phyloP scores from a whole-genome alignment of 2,797 vertebrate genomes.

The Chlorospingus semifuscus region DNA sequence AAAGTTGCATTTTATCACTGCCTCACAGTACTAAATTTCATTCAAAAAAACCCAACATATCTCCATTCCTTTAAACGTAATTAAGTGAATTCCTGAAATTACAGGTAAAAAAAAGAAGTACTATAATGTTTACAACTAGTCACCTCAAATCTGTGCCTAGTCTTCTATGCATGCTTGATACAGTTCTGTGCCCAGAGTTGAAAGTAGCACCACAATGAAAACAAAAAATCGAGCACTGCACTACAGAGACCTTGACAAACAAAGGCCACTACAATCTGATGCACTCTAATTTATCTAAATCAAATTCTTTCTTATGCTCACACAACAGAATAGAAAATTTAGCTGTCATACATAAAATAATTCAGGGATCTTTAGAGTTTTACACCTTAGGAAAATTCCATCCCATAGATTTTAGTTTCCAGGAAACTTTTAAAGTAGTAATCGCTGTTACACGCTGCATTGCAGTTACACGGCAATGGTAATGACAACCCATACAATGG shows the following conservation, averaged over 20 bases:
- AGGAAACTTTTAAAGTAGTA: not conserved
- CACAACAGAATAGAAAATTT: not conserved
- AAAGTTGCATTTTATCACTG: not conserved
- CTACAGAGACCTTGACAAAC: not conserved
- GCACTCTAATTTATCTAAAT: not conserved
- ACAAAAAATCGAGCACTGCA: fast-evolving
- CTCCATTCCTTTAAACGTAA: not conserved
- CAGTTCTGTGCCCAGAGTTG: not conserved
- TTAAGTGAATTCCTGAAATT: not conserved
- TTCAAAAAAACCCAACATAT: not conserved
- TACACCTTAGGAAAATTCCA: not conserved
- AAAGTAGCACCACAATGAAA: not conserved
- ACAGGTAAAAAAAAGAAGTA: not conserved
- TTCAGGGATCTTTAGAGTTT: not conserved
- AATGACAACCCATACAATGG: not conserved
- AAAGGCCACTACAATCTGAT: not conserved
- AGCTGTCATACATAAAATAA: not conserved
- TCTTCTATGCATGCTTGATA: not conserved
- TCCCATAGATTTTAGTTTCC: not conserved
- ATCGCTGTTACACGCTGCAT: not conserved
- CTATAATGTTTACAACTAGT: not conserved
- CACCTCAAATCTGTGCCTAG: not conserved
- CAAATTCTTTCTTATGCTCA: not conserved
- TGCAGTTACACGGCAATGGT: not conserved
- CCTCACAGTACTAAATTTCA: not conserved